These are phyloP conservation scores for Melinaea marsaeus DNA, from an alignment of 2,888 invertebrate species.

Conservation along the genomic window DNA sequence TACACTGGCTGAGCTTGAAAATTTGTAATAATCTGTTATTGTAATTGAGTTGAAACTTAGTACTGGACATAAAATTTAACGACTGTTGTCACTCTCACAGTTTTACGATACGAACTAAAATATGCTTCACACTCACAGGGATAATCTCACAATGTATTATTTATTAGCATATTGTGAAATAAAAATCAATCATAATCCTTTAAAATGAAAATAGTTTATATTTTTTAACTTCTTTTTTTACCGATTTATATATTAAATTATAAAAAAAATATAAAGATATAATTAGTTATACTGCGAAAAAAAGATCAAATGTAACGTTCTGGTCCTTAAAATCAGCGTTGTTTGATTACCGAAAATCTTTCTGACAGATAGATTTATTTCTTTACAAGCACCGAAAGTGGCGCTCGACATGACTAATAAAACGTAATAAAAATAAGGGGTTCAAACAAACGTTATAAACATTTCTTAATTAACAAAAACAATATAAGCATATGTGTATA, in stretches of 20 bases:
- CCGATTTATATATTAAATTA: too few relatives aligned
- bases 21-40: constrained; percentile 76
- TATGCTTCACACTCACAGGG: constrained; percentile 66
- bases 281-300: too few relatives aligned
- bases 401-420: constrained; percentile 61
- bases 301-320: too few relatives aligned
- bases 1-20: constrained; percentile 45
- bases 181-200: constrained; percentile 59
- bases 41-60: constrained; percentile 65
- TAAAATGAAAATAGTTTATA: constrained; percentile 49
- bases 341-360: too few relatives aligned
- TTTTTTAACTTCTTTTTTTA: constrained; percentile 32
- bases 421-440: constrained; percentile 54
- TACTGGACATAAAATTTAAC: constrained; percentile 68
- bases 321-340: too few relatives aligned
- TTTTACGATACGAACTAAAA: constrained; percentile 71
- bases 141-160: constrained; percentile 66
- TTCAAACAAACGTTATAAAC: too few relatives aligned
- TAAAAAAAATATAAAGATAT: too few relatives aligned
- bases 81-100: constrained; percentile 66
- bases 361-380: constrained; percentile 56
- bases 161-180: constrained; percentile 63
- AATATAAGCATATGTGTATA: too few relatives aligned
- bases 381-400: constrained; percentile 50
- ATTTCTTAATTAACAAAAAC: too few relatives aligned